These are phyloP conservation scores for Pelochelys cantorii DNA, from an alignment of 2,797 vertebrate species.

Conservation along the genomic window DNA sequence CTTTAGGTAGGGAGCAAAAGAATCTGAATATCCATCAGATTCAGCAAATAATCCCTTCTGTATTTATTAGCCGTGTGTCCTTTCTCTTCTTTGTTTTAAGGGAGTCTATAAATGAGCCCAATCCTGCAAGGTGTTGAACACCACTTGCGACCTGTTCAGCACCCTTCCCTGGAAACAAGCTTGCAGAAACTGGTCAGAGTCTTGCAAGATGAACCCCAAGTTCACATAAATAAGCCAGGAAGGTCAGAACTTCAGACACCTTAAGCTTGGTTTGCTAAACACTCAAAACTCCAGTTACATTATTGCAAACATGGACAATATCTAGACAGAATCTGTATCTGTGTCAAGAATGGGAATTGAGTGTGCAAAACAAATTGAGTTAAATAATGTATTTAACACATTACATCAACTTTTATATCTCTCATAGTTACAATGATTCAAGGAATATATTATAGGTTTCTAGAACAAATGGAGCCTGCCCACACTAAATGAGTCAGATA, in stretches of 20 bases:
- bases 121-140: neutral
- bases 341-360: slow-evolving; percentile 9
- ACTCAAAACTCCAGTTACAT: neutral
- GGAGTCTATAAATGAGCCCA: neutral
- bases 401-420: slow-evolving; percentile 55
- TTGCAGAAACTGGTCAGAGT: neutral
- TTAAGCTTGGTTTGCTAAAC: neutral
- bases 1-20: neutral
- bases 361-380: slow-evolving; percentile 41
- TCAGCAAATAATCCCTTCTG: neutral
- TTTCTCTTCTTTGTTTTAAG: neutral
- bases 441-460: slow-evolving; percentile 67
- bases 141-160: neutral
- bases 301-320: neutral
- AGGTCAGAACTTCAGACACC: neutral
- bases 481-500: slow-evolving; percentile 78
- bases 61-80: neutral
- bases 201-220: neutral
- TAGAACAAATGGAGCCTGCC: slow-evolving; percentile 77
- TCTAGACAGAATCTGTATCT: slow-evolving; percentile 13
- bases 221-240: neutral
- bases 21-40: neutral
- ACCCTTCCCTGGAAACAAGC: neutral
- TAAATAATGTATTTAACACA: slow-evolving; percentile 54
- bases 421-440: slow-evolving; percentile 71